A percentile compares a stretch with the other conserved stretches of the same genome.
Conservation (phyloP, 1,140 invertebrate genomes). For the Pemphigus obesinymphae region DNA sequence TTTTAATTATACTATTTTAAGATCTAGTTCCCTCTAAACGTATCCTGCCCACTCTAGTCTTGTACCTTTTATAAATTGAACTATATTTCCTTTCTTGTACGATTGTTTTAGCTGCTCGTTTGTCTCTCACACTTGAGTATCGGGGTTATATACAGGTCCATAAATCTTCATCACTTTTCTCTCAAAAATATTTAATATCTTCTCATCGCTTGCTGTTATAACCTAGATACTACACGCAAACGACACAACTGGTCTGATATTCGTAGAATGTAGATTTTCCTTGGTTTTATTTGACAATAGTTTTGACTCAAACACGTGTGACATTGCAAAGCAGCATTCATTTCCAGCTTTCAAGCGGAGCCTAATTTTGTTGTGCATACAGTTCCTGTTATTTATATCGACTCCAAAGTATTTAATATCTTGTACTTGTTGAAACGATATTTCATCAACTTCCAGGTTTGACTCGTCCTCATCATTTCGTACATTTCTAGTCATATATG, state of each 20-base stretch:
- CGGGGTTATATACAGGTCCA: not conserved
- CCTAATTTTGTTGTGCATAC: not conserved
- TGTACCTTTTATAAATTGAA: not conserved
- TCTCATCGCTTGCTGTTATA: not conserved
- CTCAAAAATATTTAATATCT: not conserved
- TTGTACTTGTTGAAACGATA: not conserved
- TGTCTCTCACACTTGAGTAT: not conserved
- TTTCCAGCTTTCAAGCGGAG: not conserved
- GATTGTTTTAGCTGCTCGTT: not conserved
- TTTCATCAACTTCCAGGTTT: not conserved
- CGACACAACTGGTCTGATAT: too few species aligned
- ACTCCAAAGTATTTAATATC: not conserved
- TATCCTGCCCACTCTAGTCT: not conserved
- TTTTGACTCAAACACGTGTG: not conserved
- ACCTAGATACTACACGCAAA: not conserved
- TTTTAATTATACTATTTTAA: not conserved
- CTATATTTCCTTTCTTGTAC: not conserved
- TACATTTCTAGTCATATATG: not conserved
- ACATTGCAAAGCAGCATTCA: not conserved
- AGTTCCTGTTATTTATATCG: not conserved
- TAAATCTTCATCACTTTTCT: too few species aligned
- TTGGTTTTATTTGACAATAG: too few species aligned
- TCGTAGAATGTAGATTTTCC: too few species aligned
- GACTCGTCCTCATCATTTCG: not conserved
- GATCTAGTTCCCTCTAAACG: not conserved